Percentiles rank a stretch among this genome's conserved stretches.
These are phyloP conservation scores for Antennarius striatus DNA, from an alignment of 2,113 vertebrate species.

Conservation along the genomic window DNA sequence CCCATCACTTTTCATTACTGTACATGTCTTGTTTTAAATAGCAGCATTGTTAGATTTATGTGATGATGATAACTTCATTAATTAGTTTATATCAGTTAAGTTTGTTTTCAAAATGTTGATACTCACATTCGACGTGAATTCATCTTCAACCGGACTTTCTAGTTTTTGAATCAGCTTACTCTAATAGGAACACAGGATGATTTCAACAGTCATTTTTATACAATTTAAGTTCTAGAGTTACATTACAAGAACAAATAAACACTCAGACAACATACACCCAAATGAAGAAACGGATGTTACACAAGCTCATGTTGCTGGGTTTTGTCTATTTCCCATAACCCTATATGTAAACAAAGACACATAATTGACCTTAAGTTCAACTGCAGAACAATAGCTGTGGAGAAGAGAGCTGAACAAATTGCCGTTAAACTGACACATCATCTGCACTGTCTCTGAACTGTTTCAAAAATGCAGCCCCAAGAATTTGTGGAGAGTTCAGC, in stretches of 20 bases:
- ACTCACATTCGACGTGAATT: too few species aligned
- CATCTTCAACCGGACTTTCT: too few species aligned
- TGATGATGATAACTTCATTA: too few species aligned
- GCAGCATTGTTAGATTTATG: too few species aligned
- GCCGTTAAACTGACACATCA: slow-evolving; percentile 25
- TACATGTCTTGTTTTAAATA: neutral
- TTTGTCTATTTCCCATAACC: slow-evolving; percentile 8
- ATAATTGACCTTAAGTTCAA: slow-evolving; percentile 41
- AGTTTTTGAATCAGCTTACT: neutral
- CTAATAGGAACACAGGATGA: neutral
- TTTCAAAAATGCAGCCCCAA: slow-evolving; percentile 43
- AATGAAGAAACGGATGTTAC: neutral
- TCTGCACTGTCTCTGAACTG: slow-evolving; percentile 25
- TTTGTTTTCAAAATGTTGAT: neutral
- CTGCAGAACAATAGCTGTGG: slow-evolving; percentile 40
- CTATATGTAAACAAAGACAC: slow-evolving; percentile 16
- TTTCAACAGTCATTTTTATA: neutral
- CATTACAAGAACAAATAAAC: slow-evolving; percentile 2
- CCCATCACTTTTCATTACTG: too few species aligned
- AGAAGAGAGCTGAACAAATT: slow-evolving; percentile 34
- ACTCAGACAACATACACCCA: neutral
- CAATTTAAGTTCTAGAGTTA: neutral
- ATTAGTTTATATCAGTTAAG: neutral
- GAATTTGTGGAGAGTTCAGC: slow-evolving; percentile 51
- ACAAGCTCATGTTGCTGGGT: slow-evolving; percentile 3